Evolutionary conservation across 2,113 vertebrate species (phyloP).

Genomic region (Garra rufa): DNA sequence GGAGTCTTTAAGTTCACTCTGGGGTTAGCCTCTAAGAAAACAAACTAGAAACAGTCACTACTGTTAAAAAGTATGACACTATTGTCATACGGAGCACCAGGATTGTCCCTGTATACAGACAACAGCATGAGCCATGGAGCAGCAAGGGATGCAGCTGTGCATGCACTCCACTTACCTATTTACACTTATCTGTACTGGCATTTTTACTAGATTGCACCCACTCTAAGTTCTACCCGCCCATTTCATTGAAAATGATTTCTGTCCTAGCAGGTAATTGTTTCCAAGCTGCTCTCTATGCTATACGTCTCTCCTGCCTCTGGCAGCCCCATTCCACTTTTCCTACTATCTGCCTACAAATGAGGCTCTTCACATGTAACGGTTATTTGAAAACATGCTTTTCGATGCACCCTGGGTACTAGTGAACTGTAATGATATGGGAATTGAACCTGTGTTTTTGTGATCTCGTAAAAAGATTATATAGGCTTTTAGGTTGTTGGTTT

Average conservation of each 20-base stretch:
- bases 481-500: background rate
- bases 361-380: background rate
- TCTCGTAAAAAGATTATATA: no score
- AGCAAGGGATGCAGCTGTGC: background rate
- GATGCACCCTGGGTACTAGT: background rate
- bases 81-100: background rate
- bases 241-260: conserved; percentile 14
- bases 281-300: background rate
- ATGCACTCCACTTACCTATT: background rate
- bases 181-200: background rate
- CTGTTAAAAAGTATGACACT: background rate
- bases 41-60: background rate
- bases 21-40: background rate
- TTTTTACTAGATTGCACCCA: background rate
- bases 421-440: background rate
- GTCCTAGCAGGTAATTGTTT: background rate
- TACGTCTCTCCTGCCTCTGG: background rate
- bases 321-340: background rate
- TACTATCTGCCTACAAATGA: conserved; percentile 4
- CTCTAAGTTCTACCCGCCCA: background rate
- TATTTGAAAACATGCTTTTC: background rate
- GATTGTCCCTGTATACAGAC: background rate
- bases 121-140: background rate
- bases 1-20: background rate
- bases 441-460: background rate